Percentiles rank a stretch among this genome's conserved stretches.
Evolutionary conservation across 2,888 invertebrate species (phyloP).

Genomic region (Synanthedon myopaeformis): DNA sequence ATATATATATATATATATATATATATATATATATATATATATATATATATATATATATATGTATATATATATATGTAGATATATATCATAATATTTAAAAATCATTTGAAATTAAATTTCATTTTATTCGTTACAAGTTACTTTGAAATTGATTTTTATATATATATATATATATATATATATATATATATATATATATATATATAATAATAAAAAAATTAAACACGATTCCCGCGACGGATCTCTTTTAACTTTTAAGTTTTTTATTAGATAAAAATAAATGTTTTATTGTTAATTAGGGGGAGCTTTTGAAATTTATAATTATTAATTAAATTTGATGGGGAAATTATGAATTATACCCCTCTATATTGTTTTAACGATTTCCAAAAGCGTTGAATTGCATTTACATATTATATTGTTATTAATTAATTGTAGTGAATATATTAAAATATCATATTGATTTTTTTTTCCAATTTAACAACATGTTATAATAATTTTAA

Average conservation of each 20-base stretch:
- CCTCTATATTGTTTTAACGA: constrained; percentile 21
- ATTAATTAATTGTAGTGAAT: constrained; percentile 2
- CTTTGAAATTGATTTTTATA: no score
- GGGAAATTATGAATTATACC: constrained; percentile 44
- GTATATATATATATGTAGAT: no score
- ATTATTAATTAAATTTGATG: constrained; percentile 20
- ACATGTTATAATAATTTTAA: background rate
- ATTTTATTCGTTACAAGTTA: no score
- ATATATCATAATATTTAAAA: no score
- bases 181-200: no score
- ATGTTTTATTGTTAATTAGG: background rate
- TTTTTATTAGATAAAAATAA: background rate
- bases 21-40: no score
- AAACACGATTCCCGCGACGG: constrained; percentile 24
- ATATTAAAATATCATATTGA: background rate
- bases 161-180: no score
- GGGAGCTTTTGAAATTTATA: background rate
- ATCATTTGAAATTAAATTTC: no score
- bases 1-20: no score
- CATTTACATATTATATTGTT: constrained; percentile 19
- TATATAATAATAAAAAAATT: background rate
- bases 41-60: no score
- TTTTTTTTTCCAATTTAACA: background rate
- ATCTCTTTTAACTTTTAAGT: constrained; percentile 19
- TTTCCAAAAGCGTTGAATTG: constrained; percentile 10